These are phyloP conservation scores for Heliconius congener DNA, from an alignment of 1,140 invertebrate species.

Conservation along the genomic window DNA sequence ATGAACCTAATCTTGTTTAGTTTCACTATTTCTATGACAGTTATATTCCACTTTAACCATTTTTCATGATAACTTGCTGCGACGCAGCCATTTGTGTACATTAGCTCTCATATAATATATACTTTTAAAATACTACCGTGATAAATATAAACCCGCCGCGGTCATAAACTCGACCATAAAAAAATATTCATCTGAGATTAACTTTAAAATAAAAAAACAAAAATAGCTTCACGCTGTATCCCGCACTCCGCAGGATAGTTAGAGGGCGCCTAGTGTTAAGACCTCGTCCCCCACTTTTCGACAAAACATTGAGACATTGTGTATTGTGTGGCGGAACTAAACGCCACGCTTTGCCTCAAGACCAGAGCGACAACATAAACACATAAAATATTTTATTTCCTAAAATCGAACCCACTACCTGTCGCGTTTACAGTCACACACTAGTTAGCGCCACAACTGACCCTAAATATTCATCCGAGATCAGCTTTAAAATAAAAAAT, in stretches of 20 bases:
- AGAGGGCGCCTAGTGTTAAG: no score
- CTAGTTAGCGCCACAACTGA: no score
- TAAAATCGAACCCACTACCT: no score
- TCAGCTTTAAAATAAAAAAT: slow-evolving; percentile 51
- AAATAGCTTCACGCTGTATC: no score
- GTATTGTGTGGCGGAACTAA: no score
- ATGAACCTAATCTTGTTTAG: neutral
- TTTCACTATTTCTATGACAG: neutral
- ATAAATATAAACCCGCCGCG: slow-evolving; percentile 59
- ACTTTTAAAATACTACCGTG: slow-evolving; percentile 65
- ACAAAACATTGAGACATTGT: no score
- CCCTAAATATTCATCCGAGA: slow-evolving; percentile 37
- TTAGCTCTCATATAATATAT: slow-evolving; percentile 59
- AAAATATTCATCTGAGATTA: slow-evolving; percentile 42
- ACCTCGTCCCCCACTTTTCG: no score
- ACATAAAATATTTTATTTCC: no score
- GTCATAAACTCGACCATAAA: slow-evolving; percentile 64
- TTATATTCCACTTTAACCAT: neutral
- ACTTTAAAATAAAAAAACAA: slow-evolving; percentile 47
- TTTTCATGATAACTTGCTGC: neutral
- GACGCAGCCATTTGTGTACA: neutral
- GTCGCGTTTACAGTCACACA: no score
- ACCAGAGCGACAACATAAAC: no score
- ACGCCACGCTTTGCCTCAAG: no score
- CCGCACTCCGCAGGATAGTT: no score